Evolutionary conservation across 2,113 vertebrate species (phyloP), one percentile per base, ranked within the genome.

Genomic region (Crotalus viridis): DNA sequence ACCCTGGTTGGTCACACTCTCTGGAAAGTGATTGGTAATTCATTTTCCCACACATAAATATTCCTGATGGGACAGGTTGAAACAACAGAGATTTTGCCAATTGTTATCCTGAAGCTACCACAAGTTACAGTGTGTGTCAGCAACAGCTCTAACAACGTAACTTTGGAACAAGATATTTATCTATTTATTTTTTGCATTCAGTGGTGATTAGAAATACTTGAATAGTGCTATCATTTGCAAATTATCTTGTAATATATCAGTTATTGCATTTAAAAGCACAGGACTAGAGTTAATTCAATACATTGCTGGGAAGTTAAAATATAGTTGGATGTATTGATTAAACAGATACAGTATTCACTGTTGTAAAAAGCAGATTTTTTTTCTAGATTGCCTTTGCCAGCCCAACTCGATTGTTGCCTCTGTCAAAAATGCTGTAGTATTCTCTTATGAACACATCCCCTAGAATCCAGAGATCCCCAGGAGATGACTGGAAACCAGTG

Each of bases 341-440:
- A 48, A 39, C 21, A 54, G 28, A 43, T 88, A 28, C n/a, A 88
- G 4, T 8, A 24, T 22, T 69, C 85, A 55, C n/a, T 61, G 13
- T 61, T 90, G 74, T 12, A 56, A 56, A 52, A 0, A 59, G 54
- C 52, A 55, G 26, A 9, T 1, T 87, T 28, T 81, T 81, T 54
- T 64, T 15, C 85, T 95, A 97, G 94, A 97, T 1, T 21, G 96
- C 95, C 33, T 95, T 97, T 94, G 97, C 97, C 92, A 98, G 92
- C 19, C 98, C 97, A 2, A 98, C 3, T 0, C 87, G 91, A 93
- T 98, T 98, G 94, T 96, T 97, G 88, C 93, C 95, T 51, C 97
- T 92, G 95, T 98, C 97, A 5, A 98, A 98, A 64, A 98, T 61
- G 48, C 97, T 97, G 94, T 97, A 98, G 57, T 97, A 98, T 59